Base-by-base conservation (phyloP, 2,113 vertebrate genomes). In the Holacanthus passer region DNA sequence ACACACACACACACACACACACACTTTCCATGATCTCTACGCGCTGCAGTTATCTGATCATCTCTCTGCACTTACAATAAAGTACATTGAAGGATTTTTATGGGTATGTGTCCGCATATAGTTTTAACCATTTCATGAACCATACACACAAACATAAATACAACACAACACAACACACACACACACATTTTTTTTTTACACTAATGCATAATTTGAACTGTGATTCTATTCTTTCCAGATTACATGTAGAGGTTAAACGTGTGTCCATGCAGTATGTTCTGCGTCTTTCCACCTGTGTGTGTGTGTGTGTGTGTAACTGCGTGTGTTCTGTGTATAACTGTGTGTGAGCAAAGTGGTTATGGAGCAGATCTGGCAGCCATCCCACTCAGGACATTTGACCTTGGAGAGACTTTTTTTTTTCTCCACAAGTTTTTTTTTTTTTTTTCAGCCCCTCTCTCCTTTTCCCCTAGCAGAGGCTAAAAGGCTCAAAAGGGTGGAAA, bases 401-500 rank as follows among this genome's bases (percentile, higher is more conserved):
- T 94, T 91, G 82, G 66, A 95, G 92, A 82, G 79, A 68, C 31
- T 89, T 91, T 88, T 89, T 76, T 80, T 64, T 76, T 41, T 45
- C 63, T 67, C 73, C 50, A 35, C 72, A 62, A 5, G 50, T 78
- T 84, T 82, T 89, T 80, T 45, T 52, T 73, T 94, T 78, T 83
- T 91, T 81, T 60, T 88, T 81, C 67, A 81, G 84, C 68, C 87
- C 94, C 96, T 96, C 95, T 93, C 95, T 91, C 89, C 90, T 93
- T 94, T 94, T 94, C 93, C 94, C 90, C 83, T 90, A 71, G 88
- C 92, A 86, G 92, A 93, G 94, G 91, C 95, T 95, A 94, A 96
- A 96, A 96, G 94, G 96, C 96, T 97, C 96, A 95, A 96, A 97
- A 97, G 96, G 96, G 96, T 98, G 96, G 97, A 98, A 99, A 99